phyloP scores from a whole-genome alignment of 2,113 vertebrate genomes.

The Pedionomus torquatus region DNA sequence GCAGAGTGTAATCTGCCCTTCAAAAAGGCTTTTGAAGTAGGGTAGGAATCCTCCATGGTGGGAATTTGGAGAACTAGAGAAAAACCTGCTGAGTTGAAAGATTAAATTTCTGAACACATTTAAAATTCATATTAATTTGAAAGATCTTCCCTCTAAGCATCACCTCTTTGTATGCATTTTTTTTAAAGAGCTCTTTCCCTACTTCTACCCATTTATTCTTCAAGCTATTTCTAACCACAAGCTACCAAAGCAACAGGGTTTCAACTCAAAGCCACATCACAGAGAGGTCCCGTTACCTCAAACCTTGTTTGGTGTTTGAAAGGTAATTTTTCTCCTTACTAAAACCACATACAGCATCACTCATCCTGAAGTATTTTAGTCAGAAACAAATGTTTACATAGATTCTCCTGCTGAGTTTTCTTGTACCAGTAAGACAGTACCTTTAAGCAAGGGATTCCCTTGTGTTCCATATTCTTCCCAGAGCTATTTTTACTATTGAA shows the following conservation, averaged over 20 bases:
- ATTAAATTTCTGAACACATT: background rate
- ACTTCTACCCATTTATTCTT: background rate
- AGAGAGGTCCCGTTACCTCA: constrained; percentile 53
- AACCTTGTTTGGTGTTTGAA: constrained; percentile 26
- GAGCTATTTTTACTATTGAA: background rate
- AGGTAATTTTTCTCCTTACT: constrained; percentile 6
- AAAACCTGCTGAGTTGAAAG: background rate
- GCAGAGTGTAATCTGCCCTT: background rate
- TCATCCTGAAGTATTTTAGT: background rate
- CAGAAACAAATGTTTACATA: background rate
- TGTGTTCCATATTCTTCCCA: background rate
- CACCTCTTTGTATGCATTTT: background rate
- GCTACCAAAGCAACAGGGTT: constrained; percentile 26
- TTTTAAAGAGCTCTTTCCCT: background rate
- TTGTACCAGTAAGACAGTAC: background rate
- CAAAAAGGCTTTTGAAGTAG: background rate
- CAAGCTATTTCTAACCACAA: constrained; percentile 47
- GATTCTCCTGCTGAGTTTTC: background rate
- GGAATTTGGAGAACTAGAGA: background rate
- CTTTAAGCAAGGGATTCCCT: background rate
- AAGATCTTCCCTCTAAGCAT: background rate
- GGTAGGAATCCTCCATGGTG: background rate
- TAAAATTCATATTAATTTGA: background rate
- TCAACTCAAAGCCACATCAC: constrained; percentile 61
- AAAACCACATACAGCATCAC: constrained; percentile 47